Percentiles rank a stretch among this genome's conserved stretches.
These are phyloP conservation scores for Synanthedon tipuliformis DNA, from an alignment of 2,888 invertebrate genomes.

Conservation along the genomic window DNA sequence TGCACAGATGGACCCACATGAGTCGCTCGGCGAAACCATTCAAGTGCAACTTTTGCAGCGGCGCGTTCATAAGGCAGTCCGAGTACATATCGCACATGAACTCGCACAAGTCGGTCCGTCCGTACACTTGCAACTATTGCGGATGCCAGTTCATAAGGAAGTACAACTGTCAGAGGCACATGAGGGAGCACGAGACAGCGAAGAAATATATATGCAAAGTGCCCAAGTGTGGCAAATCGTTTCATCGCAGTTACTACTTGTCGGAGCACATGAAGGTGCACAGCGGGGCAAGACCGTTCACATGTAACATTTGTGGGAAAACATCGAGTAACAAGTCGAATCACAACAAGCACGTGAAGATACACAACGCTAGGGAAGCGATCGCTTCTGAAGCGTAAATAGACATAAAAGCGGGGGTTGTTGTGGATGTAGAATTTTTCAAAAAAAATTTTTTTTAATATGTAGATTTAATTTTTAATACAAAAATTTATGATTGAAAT, in stretches of 20 bases:
- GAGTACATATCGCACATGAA: slow-evolving; percentile 88
- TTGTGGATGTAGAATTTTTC: slow-evolving; percentile 1
- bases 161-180: slow-evolving; percentile 88
- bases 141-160: slow-evolving; percentile 90
- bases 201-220: slow-evolving; percentile 82
- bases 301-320: slow-evolving; percentile 90
- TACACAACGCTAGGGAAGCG: slow-evolving; percentile 89
- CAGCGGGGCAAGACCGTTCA: slow-evolving; percentile 82
- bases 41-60: slow-evolving; percentile 86
- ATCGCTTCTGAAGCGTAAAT: slow-evolving; percentile 83
- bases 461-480: too few species aligned
- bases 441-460: not conserved
- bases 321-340: slow-evolving; percentile 90
- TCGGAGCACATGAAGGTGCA: slow-evolving; percentile 90
- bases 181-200: slow-evolving; percentile 82
- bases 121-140: slow-evolving; percentile 90
- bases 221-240: slow-evolving; percentile 82
- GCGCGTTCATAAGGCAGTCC: slow-evolving; percentile 84
- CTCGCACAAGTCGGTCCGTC: slow-evolving; percentile 84
- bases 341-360: slow-evolving; percentile 90
- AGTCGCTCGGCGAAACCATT: slow-evolving; percentile 85
- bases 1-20: slow-evolving; percentile 91
- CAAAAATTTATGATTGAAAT: too few species aligned
- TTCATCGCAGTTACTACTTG: slow-evolving; percentile 88
- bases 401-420: not conserved